Evolutionary conservation across 53 echinoderm and acorn worm species (phyloP), one percentile per base, ranked within the genome.

Genomic region (Astropecten irregularis): DNA sequence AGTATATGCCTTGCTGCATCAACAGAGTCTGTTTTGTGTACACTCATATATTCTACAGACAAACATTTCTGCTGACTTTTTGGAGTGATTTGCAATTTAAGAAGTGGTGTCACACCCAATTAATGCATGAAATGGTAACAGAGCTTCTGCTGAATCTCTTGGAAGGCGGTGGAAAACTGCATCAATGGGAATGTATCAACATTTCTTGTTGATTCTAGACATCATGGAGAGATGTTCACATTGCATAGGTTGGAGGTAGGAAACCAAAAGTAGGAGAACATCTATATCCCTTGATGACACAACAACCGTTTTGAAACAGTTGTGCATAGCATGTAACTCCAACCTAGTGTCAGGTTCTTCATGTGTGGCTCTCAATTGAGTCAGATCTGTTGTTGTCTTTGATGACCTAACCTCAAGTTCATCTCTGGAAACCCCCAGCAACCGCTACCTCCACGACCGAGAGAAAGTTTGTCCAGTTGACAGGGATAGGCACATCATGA

Each of bases 101-200:
- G 70, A 70, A n/a, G 22, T 25, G 27, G 40, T 84, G 40, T 85
- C 85, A 47, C 73, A 85, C 13, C 85, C 85, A 28, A 73, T 85
- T 8, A 85, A 58, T 25, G 15, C 51, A 26, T 58, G 27, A 23
- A 58, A 28, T 58, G 27, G 35, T 40, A 70, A 44, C 27, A 70
- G 68, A 67, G 35, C 6, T 67, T n/a, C 9, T 19, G 44, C 68
- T 67, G 39, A 21, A 38, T 67, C 39, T 67, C 40, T 38, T 44
- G 44, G 68, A 3, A 70, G 71, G 46, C 25, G 16, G 30, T 48
- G 40, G 28, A n/a, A 8, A 33, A 84, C 14, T n/a, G n/a, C n/a
- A n/a, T n/a, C n/a, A n/a, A n/a, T n/a, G n/a, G n/a, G n/a, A n/a
- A n/a, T n/a, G n/a, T 70, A 38, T 70, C 26, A 5, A 14, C 13